phyloP scores from a whole-genome alignment of 2,888 invertebrate species.

The Mesorhabditis sp. region DNA sequence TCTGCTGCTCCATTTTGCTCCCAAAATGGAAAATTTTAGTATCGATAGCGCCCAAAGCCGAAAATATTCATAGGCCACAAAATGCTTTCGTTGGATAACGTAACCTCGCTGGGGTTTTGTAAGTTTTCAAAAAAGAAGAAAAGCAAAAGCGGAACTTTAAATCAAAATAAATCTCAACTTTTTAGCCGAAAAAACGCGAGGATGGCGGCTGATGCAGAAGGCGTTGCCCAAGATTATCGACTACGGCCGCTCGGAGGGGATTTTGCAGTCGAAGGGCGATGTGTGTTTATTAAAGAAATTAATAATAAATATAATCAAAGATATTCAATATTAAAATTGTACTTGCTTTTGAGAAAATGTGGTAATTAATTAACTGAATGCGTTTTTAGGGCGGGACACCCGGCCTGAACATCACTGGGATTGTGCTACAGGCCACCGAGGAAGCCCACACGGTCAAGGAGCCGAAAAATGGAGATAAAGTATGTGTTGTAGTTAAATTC shows the following conservation, averaged over 20 bases:
- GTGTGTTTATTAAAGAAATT: not conserved
- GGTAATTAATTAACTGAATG: not conserved
- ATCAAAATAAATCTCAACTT: conserved; percentile 10
- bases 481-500: conserved; percentile 6
- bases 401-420: conserved; percentile 52
- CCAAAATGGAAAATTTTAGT: not conserved
- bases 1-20: not conserved
- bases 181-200: conserved; percentile 38
- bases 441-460: conserved; percentile 52
- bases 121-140: not conserved
- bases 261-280: conserved; percentile 38
- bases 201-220: conserved; percentile 54
- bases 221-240: conserved; percentile 51
- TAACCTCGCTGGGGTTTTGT: not conserved
- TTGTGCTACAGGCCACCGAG: conserved; percentile 53
- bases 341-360: not conserved
- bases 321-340: not conserved
- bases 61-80: not conserved
- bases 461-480: conserved; percentile 50
- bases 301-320: not conserved
- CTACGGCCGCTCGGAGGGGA: conserved; percentile 55
- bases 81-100: not conserved
- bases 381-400: conserved; percentile 14
- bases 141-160: not conserved
- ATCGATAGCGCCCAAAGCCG: not conserved